Base-by-base conservation (phyloP, 2,888 invertebrate species). In the Amphiduros pacificus region DNA sequence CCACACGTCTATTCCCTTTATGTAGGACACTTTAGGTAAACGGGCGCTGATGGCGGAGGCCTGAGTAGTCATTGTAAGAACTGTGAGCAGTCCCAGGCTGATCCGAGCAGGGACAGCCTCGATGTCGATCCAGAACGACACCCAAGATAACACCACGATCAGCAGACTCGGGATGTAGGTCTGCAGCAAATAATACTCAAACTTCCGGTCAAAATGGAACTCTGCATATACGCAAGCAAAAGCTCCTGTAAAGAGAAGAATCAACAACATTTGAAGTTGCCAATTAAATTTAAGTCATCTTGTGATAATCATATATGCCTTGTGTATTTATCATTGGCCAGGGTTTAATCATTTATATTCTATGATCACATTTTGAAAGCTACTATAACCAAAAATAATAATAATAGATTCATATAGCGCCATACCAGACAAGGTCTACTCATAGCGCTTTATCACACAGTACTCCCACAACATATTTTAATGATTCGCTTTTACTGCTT, bases 111-210 rank as follows among this genome's bases (percentile, higher is more conserved):
- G 72, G 20, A 72, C 66, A 17, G 71, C 70, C 41, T 71, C 65
- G 31, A 70, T 55, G 66, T 70, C 68, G 60, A 71, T 71, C 71
- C 71, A 71, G 63, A 71, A 71, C 44, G 71, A 72, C 50, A 71
- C 65, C 71, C 71, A 71, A 41, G 69, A 70, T 32, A 71, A 63
- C 1, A 71, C 52, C 26, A 71, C 71, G 60, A 71, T 66, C 44
- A 71, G 71, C 26, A 66, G 49, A 40, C 62, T 65, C n/a, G 71
- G 71, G 14, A 71, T 59, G 62, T 71, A 71, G 55, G 60, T 65
- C 55, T 68, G 71, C 27, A 71, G 49, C 29, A 71, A 49, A 56
- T 71, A 71, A 49, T 58, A 67, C 55, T 61, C 63, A 28, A 69
- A 55, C 28, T 65, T 68, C 5, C 71, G 64, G 52, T 55, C 55